These are phyloP conservation scores for Xiphophorus maculatus DNA, from an alignment of 2,113 vertebrate species.

Conservation along the genomic window DNA sequence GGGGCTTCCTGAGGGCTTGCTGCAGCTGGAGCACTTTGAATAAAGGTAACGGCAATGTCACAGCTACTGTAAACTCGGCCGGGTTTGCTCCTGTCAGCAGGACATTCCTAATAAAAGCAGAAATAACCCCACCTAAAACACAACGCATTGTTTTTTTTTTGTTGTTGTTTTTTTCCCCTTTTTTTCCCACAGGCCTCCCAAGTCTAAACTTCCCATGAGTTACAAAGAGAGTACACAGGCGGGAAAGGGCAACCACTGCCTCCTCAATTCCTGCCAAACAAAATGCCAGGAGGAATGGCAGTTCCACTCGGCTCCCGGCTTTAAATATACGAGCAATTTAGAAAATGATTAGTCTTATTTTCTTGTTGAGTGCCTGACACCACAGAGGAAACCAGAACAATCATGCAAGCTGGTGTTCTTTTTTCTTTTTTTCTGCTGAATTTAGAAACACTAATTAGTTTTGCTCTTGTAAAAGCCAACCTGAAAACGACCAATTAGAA, in stretches of 20 bases:
- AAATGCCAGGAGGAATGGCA: slow-evolving; percentile 75
- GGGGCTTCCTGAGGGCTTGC: slow-evolving; percentile 93
- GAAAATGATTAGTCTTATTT: slow-evolving; percentile 82
- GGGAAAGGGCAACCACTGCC: slow-evolving; percentile 61
- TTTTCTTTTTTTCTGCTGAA: slow-evolving; percentile 73
- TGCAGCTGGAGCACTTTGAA: slow-evolving; percentile 91
- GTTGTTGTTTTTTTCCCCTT: slow-evolving; percentile 41
- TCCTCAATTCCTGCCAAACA: slow-evolving; percentile 69
- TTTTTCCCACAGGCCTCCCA: not conserved
- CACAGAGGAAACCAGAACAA: slow-evolving; percentile 84
- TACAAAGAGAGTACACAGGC: slow-evolving; percentile 68
- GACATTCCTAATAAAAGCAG: slow-evolving; percentile 84
- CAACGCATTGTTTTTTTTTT: slow-evolving; percentile 61
- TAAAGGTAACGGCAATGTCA: slow-evolving; percentile 92
- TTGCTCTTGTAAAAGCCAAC: slow-evolving; percentile 84
- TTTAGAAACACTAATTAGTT: slow-evolving; percentile 88
- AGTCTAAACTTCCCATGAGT: slow-evolving; percentile 72
- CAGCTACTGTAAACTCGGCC: slow-evolving; percentile 91
- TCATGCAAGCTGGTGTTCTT: slow-evolving; percentile 67
- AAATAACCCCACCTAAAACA: slow-evolving; percentile 74
- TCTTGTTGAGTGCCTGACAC: slow-evolving; percentile 78
- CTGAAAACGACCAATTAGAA: slow-evolving; percentile 86
- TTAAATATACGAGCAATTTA: slow-evolving; percentile 74
- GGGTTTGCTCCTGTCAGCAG: slow-evolving; percentile 84
- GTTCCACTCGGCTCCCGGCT: slow-evolving; percentile 69